These are phyloP conservation scores for Calliopsis andreniformis DNA, from an alignment of 1,140 invertebrate species.

Conservation along the genomic window DNA sequence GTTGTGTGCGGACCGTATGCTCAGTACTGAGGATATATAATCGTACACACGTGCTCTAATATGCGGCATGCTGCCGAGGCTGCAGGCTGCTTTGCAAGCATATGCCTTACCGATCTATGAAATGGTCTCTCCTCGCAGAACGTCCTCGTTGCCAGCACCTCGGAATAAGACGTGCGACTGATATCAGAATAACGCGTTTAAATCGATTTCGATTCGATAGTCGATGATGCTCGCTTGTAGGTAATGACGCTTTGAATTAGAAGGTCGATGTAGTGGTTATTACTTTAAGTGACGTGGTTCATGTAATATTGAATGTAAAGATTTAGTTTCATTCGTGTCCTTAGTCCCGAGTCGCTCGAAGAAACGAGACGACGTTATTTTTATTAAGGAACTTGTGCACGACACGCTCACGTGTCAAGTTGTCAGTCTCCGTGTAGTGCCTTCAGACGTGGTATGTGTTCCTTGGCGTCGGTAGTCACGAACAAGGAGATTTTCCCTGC, in stretches of 20 bases:
- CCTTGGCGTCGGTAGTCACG: background rate
- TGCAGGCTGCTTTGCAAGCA: slow-evolving; percentile 48
- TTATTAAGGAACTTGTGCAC: background rate
- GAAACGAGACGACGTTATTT: background rate
- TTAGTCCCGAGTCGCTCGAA: too few species aligned
- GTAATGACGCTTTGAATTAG: background rate
- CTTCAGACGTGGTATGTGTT: slow-evolving; percentile 19
- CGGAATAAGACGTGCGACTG: background rate
- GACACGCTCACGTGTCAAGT: background rate
- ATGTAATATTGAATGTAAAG: too few species aligned
- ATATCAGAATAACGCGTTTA: slow-evolving; percentile 3
- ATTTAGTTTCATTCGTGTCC: too few species aligned
- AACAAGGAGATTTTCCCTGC: slow-evolving; percentile 35
- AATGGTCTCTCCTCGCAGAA: slow-evolving; percentile 42
- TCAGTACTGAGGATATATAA: slow-evolving; percentile 46
- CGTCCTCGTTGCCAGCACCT: background rate
- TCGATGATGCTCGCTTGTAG: background rate
- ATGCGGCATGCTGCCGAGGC: slow-evolving; percentile 49
- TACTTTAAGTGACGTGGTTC: too few species aligned
- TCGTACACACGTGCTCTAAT: slow-evolving; percentile 65
- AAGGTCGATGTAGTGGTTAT: background rate
- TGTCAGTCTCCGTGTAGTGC: background rate
- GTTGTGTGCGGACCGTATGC: slow-evolving; percentile 39
- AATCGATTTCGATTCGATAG: slow-evolving; percentile 13
- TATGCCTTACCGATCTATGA: slow-evolving; percentile 56